These are phyloP conservation scores for Phycodurus eques DNA, from an alignment of 2,113 vertebrate species.

Conservation along the genomic window DNA sequence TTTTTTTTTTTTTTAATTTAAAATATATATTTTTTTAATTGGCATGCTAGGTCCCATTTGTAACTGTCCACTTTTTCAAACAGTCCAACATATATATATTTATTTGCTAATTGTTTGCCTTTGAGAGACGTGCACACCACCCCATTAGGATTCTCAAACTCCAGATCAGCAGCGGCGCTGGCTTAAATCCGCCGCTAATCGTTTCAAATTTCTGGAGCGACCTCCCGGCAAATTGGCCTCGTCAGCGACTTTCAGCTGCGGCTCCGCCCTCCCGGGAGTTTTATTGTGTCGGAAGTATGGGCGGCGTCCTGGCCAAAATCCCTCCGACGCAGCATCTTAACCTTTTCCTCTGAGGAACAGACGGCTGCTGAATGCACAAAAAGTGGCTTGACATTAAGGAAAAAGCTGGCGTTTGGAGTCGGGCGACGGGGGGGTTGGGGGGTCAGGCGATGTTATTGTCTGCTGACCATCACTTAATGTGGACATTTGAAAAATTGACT, in stretches of 20 bases:
- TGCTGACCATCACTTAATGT: slow-evolving; percentile 61
- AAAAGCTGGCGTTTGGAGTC: slow-evolving; percentile 50
- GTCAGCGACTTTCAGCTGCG: slow-evolving; percentile 65
- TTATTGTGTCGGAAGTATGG: slow-evolving; percentile 33
- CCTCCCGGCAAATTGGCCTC: slow-evolving; percentile 63
- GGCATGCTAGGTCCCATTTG: too few relatives aligned
- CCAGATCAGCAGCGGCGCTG: slow-evolving; percentile 43
- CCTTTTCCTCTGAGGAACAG: slow-evolving; percentile 71
- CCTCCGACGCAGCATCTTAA: slow-evolving; percentile 67
- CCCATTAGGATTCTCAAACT: slow-evolving; percentile 25
- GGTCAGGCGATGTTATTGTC: slow-evolving; percentile 32
- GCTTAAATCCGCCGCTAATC: slow-evolving; percentile 66
- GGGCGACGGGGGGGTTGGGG: neutral
- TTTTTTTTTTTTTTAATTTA: too few relatives aligned
- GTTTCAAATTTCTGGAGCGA: slow-evolving; percentile 66
- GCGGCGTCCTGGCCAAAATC: slow-evolving; percentile 48
- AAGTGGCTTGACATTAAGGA: slow-evolving; percentile 74
- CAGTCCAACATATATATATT: too few relatives aligned
- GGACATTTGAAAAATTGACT: too few relatives aligned
- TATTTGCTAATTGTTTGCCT: too few relatives aligned
- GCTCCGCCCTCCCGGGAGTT: slow-evolving; percentile 37
- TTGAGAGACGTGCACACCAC: too few relatives aligned
- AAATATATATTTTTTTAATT: too few relatives aligned
- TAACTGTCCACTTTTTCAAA: too few relatives aligned
- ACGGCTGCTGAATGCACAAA: slow-evolving; percentile 73